phyloP scores from a whole-genome alignment of 2,888 invertebrate species.

The Sminthurides aquaticus region DNA sequence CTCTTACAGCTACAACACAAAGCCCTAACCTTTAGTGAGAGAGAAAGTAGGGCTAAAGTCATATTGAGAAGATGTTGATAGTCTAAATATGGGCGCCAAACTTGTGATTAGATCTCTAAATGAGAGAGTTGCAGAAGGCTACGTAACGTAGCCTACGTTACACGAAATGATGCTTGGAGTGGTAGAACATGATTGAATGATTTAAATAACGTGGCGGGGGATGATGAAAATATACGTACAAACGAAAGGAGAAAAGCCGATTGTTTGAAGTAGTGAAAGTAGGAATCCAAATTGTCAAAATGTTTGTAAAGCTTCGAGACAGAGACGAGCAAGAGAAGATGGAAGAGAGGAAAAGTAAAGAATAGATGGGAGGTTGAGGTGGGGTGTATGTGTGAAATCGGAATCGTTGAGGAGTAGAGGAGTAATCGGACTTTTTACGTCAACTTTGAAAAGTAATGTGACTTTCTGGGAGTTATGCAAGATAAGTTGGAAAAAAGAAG shows the following conservation, averaged over 20 bases:
- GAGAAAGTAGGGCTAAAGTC: no score
- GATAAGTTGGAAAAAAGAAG: background rate
- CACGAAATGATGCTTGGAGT: no score
- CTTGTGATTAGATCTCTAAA: no score
- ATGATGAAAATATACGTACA: background rate
- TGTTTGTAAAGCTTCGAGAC: background rate
- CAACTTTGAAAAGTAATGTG: slow-evolving; percentile 6
- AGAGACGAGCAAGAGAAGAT: background rate
- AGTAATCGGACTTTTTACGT: slow-evolving; percentile 3
- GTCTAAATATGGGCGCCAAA: no score
- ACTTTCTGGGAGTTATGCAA: background rate
- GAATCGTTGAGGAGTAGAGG: background rate
- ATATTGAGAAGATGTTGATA: no score
- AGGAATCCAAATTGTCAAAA: background rate
- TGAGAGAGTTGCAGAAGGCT: no score
- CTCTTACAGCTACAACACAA: no score
- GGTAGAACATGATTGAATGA: background rate
- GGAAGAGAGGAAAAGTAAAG: background rate
- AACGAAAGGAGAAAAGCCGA: no score
- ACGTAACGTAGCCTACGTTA: no score
- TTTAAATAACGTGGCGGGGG: background rate
- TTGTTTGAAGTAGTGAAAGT: background rate
- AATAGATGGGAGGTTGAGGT: background rate
- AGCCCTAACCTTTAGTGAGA: no score
- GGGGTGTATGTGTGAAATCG: background rate